A percentile compares a stretch with the other conserved stretches of the same genome.
Conservation (phyloP, 2,113 vertebrate species). For the Anser brachyrhynchus region DNA sequence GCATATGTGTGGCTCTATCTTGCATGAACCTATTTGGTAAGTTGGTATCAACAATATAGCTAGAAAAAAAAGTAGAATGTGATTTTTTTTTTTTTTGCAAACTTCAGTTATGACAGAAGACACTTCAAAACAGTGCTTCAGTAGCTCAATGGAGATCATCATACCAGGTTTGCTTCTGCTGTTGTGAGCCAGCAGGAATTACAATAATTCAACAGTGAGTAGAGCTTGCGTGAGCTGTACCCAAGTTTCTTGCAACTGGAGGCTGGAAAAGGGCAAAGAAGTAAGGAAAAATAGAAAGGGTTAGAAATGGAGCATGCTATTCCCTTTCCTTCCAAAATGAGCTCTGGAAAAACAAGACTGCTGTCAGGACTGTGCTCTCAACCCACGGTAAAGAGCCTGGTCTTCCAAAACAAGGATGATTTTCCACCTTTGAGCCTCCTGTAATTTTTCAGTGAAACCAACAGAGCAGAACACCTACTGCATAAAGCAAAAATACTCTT, state of each 20-base stretch:
- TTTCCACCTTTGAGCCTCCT: conserved; percentile 5
- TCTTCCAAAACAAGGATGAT: background rate
- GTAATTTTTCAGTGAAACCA: conserved; percentile 13
- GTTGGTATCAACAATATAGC: background rate
- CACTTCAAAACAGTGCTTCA: background rate
- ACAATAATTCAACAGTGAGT: background rate
- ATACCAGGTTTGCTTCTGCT: background rate
- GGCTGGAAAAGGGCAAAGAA: background rate
- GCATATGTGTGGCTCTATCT: background rate
- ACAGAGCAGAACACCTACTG: background rate
- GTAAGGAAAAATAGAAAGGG: background rate
- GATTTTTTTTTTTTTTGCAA: background rate
- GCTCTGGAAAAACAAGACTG: background rate
- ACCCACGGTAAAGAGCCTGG: background rate
- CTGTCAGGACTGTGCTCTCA: background rate
- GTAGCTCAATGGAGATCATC: background rate
- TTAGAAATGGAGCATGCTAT: background rate
- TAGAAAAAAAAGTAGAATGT: background rate
- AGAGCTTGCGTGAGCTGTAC: background rate
- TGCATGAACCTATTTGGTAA: background rate
- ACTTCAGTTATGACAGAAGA: background rate
- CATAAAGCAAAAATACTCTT: background rate
- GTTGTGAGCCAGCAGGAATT: background rate
- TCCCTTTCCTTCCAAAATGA: conserved; percentile 6
- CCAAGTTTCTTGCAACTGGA: background rate